phyloP scores from a whole-genome alignment of 1,140 invertebrate species.

The Oncopeltus fasciatus region DNA sequence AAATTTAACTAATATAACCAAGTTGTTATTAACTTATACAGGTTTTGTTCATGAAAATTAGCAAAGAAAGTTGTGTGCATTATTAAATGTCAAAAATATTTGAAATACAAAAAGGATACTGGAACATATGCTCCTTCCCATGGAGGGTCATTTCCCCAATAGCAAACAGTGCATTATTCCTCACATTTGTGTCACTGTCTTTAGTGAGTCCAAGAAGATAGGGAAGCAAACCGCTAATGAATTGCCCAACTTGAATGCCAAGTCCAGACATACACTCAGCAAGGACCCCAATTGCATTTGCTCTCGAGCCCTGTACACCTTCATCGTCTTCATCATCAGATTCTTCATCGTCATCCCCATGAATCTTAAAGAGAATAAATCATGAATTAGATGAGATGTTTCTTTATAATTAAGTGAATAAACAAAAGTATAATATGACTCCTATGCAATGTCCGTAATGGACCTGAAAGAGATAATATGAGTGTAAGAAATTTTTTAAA shows the following conservation, averaged over 20 bases:
- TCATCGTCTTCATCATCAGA: slow-evolving; percentile 5
- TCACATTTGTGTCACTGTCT: slow-evolving; percentile 51
- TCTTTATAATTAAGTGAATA: too few species aligned
- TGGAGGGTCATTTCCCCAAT: slow-evolving; percentile 54
- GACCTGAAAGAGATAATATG: too few species aligned
- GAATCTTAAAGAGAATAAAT: background rate
- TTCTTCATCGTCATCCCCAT: background rate
- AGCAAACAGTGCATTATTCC: slow-evolving; percentile 62
- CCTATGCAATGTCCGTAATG: too few species aligned
- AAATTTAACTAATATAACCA: too few species aligned
- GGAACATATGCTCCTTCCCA: slow-evolving; percentile 41
- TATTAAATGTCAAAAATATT: too few species aligned
- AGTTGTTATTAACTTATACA: too few species aligned
- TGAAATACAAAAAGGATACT: slow-evolving; percentile 37
- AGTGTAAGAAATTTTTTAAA: too few species aligned
- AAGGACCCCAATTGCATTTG: slow-evolving; percentile 45
- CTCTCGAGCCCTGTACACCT: slow-evolving; percentile 4
- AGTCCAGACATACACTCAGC: slow-evolving; percentile 54
- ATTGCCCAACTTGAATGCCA: slow-evolving; percentile 36
- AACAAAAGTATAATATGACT: too few species aligned
- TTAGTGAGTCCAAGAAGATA: slow-evolving; percentile 41
- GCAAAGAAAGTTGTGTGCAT: too few species aligned
- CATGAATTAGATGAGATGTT: too few species aligned
- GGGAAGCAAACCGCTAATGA: slow-evolving; percentile 43
- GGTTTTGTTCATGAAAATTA: too few species aligned